Base-by-base conservation (phyloP, 2,888 invertebrate species). In the Rambutsinella grinnellia region DNA sequence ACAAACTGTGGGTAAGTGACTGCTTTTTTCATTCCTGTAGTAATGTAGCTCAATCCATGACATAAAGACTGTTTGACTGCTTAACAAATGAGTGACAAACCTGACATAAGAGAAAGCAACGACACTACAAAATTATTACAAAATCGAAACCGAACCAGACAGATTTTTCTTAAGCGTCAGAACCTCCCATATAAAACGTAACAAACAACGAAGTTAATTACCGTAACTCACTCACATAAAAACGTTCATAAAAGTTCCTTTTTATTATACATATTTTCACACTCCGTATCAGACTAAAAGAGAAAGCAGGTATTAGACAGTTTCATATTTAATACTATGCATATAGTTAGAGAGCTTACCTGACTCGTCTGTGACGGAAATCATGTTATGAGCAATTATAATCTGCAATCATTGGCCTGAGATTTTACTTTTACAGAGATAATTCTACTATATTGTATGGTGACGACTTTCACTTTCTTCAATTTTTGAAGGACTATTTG, bases 261-360 rank as follows among this genome's bases (percentile, higher is more conserved):
- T 56, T 36, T 36, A 36, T 13, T 36, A 5, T 36, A 36, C 13
- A 36, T n/a, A n/a, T n/a, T n/a, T n/a, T 36, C 36, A 13, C 36
- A 8, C 36, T 5, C 36, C 36, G 13, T 36, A 8, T 5, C 36
- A 36, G 36, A 5, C 36, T n/a, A n/a, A n/a, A n/a, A n/a, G 36
- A 36, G 5, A 36, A 36, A 8, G 36, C 36, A 36, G 36, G 36
- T 19, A 53, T 53, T 21, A 19, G 21, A 23, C 21, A 53, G 53
- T 19, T 19, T 53, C 36, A 8, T 36, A 36, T 36, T 36, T n/a
- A n/a, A 13, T 36, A 36, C 36, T 58, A 75, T 76, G 69, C 69
- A 76, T 76, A 69, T n/a, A n/a, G 56, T 69, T 76, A 76, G 76
- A 68, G 75, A 76, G 76, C 76, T 76, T 76, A 76, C 76, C 76